phyloP scores from a whole-genome alignment of 2,797 vertebrate genomes.

The Rhodeus uyekii region DNA sequence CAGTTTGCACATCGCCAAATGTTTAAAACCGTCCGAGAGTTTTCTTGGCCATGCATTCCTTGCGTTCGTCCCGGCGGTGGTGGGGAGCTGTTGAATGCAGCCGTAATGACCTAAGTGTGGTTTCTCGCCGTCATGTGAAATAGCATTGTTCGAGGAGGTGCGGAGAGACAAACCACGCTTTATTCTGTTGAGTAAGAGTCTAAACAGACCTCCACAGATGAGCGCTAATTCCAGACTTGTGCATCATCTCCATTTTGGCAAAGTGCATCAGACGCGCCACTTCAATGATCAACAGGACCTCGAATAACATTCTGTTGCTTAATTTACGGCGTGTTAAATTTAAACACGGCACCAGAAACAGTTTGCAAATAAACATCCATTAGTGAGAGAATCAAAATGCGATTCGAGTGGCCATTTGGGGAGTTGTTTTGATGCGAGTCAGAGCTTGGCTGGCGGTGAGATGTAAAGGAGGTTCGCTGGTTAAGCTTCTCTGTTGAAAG shows the following conservation, averaged over 20 bases:
- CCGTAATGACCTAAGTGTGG: conserved; percentile 20
- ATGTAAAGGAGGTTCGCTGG: not conserved
- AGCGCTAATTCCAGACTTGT: conserved; percentile 28
- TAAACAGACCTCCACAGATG: conserved; percentile 3
- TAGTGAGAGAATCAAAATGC: not conserved
- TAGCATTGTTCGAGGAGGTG: conserved; percentile 12
- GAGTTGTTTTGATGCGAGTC: conserved; percentile 22
- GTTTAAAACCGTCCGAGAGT: not conserved
- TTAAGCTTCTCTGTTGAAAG: conserved; percentile 15
- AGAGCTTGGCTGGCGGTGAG: not conserved
- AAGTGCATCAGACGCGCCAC: not conserved
- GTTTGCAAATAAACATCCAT: not conserved
- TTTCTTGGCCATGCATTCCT: conserved; percentile 17
- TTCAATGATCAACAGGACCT: conserved; percentile 18
- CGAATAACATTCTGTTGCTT: not conserved
- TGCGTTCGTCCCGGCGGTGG: not conserved
- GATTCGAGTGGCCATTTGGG: not conserved
- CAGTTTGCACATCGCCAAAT: not conserved
- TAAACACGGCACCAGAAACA: not conserved
- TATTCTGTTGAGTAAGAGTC: conserved; percentile 32
- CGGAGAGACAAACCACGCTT: conserved; percentile 1
- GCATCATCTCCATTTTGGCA: conserved; percentile 17
- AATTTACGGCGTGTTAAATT: not conserved
- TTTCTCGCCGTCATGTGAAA: conserved; percentile 25
- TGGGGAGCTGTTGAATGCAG: conserved; percentile 23